A percentile compares a stretch with the other conserved stretches of the same genome.
phyloP scores from a whole-genome alignment of 2,888 invertebrate genomes.

The Cephalotes varians region DNA sequence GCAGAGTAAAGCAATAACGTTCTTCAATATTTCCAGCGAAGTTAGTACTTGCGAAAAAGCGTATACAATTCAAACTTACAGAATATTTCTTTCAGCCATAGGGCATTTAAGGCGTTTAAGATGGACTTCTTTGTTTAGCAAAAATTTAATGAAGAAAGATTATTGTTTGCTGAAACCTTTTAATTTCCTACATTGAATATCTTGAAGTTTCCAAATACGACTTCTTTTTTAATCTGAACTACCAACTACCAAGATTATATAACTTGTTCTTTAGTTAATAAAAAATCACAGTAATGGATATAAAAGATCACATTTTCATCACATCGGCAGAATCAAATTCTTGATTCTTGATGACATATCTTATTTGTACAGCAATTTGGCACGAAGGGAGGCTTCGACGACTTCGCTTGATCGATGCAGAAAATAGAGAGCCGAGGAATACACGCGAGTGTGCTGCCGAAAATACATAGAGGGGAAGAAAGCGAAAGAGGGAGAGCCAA shows the following conservation, averaged over 20 bases:
- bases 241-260: not conserved
- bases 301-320: not conserved
- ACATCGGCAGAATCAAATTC: constrained; percentile 4
- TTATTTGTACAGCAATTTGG: constrained; percentile 32
- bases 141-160: constrained; percentile 9
- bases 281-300: not conserved
- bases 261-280: not conserved
- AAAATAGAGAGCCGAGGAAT: constrained; percentile 34
- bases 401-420: constrained; percentile 55
- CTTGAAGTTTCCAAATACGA: not conserved
- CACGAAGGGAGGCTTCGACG: constrained; percentile 46
- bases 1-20: constrained; percentile 19
- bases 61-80: not conserved
- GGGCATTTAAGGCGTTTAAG: constrained; percentile 10
- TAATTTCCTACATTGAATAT: constrained; percentile 20
- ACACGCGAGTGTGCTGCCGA: constrained; percentile 37
- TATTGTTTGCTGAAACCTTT: constrained; percentile 9
- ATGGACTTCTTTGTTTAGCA: not conserved
- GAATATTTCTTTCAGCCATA: not conserved
- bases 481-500: constrained; percentile 12
- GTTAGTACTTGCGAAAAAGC: constrained; percentile 3
- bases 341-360: constrained; percentile 1
- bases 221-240: not conserved
- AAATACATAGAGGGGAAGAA: constrained; percentile 9
- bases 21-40: constrained; percentile 28